A percentile compares a stretch with the other conserved stretches of the same genome.
These are phyloP conservation scores for Encarsia formosa DNA, from an alignment of 2,888 invertebrate genomes.

Conservation along the genomic window DNA sequence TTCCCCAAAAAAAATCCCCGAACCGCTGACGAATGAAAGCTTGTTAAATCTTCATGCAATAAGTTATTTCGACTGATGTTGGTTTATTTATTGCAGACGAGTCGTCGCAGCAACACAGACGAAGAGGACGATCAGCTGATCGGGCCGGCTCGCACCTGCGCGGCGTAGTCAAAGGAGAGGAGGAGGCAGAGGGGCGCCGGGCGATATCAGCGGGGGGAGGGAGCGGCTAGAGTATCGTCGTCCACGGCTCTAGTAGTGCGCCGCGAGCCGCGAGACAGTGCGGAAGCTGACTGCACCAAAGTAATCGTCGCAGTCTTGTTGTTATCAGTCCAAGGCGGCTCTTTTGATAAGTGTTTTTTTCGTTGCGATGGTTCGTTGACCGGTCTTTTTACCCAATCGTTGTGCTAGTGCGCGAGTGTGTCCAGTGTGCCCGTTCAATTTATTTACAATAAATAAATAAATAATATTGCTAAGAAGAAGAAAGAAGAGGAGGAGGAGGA, in stretches of 20 bases:
- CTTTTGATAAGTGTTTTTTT: too few species aligned
- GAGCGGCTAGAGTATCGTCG: too few species aligned
- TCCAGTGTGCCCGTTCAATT: background rate
- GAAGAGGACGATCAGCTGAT: constrained; percentile 25
- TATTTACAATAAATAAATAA: background rate
- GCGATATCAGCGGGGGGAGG: constrained; percentile 28
- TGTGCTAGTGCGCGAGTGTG: background rate
- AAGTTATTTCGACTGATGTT: too few species aligned
- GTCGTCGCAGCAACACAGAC: too few species aligned
- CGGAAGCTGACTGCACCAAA: constrained; percentile 34
- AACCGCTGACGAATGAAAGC: too few species aligned
- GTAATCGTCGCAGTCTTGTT: constrained; percentile 7
- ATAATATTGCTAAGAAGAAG: too few species aligned
- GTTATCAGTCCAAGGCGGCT: too few species aligned
- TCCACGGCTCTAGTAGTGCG: constrained; percentile 37
- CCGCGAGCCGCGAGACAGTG: constrained; percentile 45
- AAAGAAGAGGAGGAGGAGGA: constrained; percentile 21
- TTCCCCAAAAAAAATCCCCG: too few species aligned
- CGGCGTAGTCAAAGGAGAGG: constrained; percentile 25
- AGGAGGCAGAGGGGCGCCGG: constrained; percentile 22
- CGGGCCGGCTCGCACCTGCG: constrained; percentile 7
- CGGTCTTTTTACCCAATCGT: background rate
- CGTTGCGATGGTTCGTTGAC: background rate
- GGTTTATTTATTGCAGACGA: too few species aligned
- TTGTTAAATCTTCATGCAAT: too few species aligned